Conservation (phyloP, 2,888 invertebrate genomes). For the Ochropleura plecta region DNA sequence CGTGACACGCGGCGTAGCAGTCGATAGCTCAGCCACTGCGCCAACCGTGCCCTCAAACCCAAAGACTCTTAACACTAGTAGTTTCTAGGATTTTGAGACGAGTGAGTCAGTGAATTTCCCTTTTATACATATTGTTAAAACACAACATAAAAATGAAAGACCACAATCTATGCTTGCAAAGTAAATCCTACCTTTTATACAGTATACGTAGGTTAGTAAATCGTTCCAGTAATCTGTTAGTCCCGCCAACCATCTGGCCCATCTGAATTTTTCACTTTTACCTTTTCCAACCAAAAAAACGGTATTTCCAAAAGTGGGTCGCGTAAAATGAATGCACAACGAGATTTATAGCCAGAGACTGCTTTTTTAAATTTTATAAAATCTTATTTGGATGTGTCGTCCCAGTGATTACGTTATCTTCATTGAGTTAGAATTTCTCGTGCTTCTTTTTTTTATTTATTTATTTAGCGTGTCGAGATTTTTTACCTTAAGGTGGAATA, state of each 20-base stretch:
- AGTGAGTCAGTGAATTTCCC: too few species aligned
- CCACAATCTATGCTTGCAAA: constrained; percentile 37
- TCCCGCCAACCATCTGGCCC: constrained; percentile 73
- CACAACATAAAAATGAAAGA: constrained; percentile 33
- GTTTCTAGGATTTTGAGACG: too few species aligned
- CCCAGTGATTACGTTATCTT: constrained; percentile 54
- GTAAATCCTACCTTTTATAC: constrained; percentile 48
- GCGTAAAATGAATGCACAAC: constrained; percentile 62
- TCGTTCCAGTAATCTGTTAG: constrained; percentile 59
- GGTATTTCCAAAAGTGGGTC: constrained; percentile 69
- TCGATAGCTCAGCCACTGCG: too few species aligned
- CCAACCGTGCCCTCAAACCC: too few species aligned
- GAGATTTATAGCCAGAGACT: constrained; percentile 53
- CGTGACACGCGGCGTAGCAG: too few species aligned
- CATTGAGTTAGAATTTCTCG: constrained; percentile 49
- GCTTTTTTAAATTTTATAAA: constrained; percentile 58
- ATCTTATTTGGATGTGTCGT: constrained; percentile 64
- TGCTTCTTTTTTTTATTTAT: constrained; percentile 53
- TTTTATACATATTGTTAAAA: too few species aligned
- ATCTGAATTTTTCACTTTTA: constrained; percentile 72
- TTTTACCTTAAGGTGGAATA: constrained; percentile 14
- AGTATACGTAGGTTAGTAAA: constrained; percentile 68
- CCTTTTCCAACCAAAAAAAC: constrained; percentile 64
- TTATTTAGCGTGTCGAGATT: constrained; percentile 42
- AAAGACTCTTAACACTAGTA: too few species aligned